These are phyloP conservation scores for Hoplodrina blanda DNA, from an alignment of 2,888 invertebrate species.

Conservation along the genomic window DNA sequence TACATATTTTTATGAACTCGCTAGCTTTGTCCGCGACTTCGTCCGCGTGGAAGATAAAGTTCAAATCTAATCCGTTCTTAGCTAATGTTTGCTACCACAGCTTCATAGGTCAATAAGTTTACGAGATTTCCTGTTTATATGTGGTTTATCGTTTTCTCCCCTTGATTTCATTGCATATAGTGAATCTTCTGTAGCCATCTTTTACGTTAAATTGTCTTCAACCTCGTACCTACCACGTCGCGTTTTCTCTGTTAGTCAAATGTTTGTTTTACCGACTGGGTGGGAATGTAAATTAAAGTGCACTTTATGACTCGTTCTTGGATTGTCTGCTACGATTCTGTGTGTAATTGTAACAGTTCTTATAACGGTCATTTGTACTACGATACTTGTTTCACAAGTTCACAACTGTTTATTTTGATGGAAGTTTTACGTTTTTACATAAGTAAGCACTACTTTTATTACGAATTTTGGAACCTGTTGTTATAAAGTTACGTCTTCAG, in stretches of 20 bases:
- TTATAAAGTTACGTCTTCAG: constrained; percentile 14
- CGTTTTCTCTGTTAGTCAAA: constrained; percentile 51
- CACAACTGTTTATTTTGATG: constrained; percentile 15
- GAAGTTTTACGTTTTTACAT: not conserved
- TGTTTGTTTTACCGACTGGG: constrained; percentile 44
- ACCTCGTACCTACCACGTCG: constrained; percentile 43
- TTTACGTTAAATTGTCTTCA: not conserved
- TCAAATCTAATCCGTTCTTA: too few relatives aligned
- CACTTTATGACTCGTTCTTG: constrained; percentile 29
- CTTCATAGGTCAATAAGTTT: too few relatives aligned
- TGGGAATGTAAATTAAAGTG: constrained; percentile 46
- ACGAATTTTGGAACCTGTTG: not conserved
- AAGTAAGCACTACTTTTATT: not conserved
- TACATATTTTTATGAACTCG: not conserved
- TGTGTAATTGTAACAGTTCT: constrained; percentile 45
- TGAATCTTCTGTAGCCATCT: constrained; percentile 26
- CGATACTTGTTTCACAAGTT: constrained; percentile 29
- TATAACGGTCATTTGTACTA: constrained; percentile 19
- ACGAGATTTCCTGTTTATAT: too few relatives aligned
- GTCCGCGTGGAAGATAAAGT: too few relatives aligned
- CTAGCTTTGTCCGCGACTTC: too few relatives aligned
- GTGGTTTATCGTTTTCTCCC: not conserved
- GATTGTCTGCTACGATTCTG: constrained; percentile 23
- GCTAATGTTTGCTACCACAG: too few relatives aligned
- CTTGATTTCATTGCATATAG: not conserved